Percentiles rank a stretch among this genome's conserved stretches.
Evolutionary conservation across 2,113 vertebrate genomes (phyloP).

Genomic region (Hypanus sabinus): DNA sequence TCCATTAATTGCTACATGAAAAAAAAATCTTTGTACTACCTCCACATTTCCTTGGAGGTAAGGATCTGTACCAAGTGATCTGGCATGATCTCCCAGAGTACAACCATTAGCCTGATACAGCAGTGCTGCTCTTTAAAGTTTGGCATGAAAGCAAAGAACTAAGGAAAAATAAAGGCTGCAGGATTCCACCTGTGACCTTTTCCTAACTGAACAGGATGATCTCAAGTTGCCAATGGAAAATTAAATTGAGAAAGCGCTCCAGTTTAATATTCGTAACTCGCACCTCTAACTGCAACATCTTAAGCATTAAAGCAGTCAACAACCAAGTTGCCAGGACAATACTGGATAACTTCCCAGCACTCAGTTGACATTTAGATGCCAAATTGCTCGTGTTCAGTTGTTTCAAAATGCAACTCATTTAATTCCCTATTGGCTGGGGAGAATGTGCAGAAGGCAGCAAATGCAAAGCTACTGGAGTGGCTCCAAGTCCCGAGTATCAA

Average conservation of each 20-base stretch:
- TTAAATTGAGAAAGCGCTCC: not conserved
- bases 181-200: not conserved
- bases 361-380: not conserved
- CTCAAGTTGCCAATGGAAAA: not conserved
- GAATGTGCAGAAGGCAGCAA: not conserved
- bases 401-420: not conserved
- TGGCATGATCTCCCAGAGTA: not conserved
- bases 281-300: not conserved
- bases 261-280: not conserved
- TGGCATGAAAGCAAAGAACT: too few species aligned
- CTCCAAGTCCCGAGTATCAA: conserved; percentile 2
- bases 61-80: not conserved
- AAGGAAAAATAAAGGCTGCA: not conserved
- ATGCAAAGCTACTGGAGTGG: not conserved
- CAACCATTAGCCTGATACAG: not conserved
- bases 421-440: not conserved
- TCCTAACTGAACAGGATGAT: not conserved
- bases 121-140: not conserved
- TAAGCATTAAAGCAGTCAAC: not conserved
- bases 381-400: not conserved
- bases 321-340: not conserved
- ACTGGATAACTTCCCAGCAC: not conserved
- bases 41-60: not conserved
- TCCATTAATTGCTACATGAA: not conserved
- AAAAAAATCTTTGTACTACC: not conserved